Percentiles rank a stretch among this genome's conserved stretches.
phyloP scores from a whole-genome alignment of 2,888 invertebrate genomes.

The Drosophila colorata region DNA sequence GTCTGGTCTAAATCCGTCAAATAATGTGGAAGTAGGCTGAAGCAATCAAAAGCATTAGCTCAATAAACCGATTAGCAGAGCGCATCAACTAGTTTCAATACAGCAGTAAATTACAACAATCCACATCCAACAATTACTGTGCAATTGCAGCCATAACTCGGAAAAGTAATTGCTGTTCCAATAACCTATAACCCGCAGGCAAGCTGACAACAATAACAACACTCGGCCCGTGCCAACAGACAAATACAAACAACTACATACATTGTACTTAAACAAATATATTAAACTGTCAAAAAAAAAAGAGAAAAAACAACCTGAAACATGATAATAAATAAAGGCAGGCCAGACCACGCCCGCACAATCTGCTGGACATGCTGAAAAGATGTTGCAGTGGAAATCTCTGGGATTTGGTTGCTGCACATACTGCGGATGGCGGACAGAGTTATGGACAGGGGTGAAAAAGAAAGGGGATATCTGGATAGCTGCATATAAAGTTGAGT shows the following conservation, averaged over 20 bases:
- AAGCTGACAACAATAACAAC: conserved; percentile 19
- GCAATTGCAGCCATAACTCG: conserved; percentile 14
- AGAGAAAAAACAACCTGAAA: conserved; percentile 8
- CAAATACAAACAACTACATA: conserved; percentile 11
- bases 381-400: conserved; percentile 20
- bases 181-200: conserved; percentile 65
- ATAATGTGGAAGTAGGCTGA: not conserved
- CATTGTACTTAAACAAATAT: conserved; percentile 21
- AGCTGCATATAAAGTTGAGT: not conserved
- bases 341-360: conserved; percentile 50
- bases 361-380: conserved; percentile 27
- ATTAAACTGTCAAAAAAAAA: conserved; percentile 45
- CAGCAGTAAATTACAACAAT: conserved; percentile 1
- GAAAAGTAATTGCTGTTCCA: conserved; percentile 57
- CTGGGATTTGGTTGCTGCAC: not conserved
- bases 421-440: not conserved
- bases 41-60: not conserved
- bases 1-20: not conserved
- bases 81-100: conserved; percentile 1
- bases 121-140: not conserved
- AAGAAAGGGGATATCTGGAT: not conserved
- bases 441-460: not conserved
- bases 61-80: conserved; percentile 8
- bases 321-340: conserved; percentile 62
- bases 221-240: conserved; percentile 54